These are phyloP conservation scores for Apostichopus parvimensis DNA, from an alignment of 35 echinoderm and acorn worm genomes.

Conservation along the genomic window DNA sequence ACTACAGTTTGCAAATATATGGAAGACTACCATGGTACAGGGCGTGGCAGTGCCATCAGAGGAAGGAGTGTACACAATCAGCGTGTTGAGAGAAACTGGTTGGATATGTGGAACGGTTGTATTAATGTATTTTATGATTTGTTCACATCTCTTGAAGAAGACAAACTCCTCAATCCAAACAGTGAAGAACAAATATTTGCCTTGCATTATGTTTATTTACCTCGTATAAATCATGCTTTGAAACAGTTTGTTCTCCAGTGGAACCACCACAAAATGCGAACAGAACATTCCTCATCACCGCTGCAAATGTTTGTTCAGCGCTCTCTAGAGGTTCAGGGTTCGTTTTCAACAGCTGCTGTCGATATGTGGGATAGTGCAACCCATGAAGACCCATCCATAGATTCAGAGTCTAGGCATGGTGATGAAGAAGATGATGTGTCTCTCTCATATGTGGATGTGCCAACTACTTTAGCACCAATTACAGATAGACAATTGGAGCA, in stretches of 20 bases:
- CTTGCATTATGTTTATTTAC: conserved; percentile 42
- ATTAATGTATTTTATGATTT: conserved; percentile 52
- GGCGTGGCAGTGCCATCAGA: conserved; percentile 20
- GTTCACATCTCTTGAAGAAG: conserved; percentile 20
- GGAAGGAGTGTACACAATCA: conserved; percentile 59
- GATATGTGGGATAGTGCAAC: not conserved
- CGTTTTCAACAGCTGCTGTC: not conserved
- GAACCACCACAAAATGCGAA: conserved; percentile 45
- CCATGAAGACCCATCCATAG: too few relatives aligned
- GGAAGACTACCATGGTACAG: not conserved
- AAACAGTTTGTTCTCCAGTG: not conserved
- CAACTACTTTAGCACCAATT: too few relatives aligned
- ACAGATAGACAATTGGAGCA: too few relatives aligned
- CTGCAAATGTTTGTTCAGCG: conserved; percentile 19
- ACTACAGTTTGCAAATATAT: conserved; percentile 7
- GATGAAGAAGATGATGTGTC: too few relatives aligned
- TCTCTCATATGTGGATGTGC: too few relatives aligned
- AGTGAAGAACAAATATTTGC: conserved; percentile 38
- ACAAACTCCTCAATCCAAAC: conserved; percentile 14
- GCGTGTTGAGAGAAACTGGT: conserved; percentile 50
- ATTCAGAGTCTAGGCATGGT: too few relatives aligned
- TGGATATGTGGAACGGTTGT: conserved; percentile 37
- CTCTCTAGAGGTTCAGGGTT: not conserved
- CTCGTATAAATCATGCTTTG: not conserved
- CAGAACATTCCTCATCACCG: conserved; percentile 24